These are phyloP conservation scores for Thermophis baileyi DNA, from an alignment of 2,113 vertebrate species.

Conservation along the genomic window DNA sequence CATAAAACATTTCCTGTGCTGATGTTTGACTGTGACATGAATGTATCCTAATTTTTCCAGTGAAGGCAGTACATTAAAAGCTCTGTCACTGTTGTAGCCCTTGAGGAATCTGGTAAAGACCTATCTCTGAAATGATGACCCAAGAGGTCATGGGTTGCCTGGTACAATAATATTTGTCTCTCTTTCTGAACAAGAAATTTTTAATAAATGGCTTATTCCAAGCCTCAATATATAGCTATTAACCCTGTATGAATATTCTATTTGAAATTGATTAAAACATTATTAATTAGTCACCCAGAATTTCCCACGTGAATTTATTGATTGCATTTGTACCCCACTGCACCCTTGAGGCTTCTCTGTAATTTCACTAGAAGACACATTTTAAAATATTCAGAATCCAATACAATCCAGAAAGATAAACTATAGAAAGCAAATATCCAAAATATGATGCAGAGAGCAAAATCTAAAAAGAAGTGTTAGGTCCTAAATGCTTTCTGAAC, in stretches of 20 bases:
- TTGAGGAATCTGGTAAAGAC: background rate
- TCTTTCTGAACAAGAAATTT: background rate
- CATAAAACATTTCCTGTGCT: background rate
- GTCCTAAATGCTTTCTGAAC: background rate
- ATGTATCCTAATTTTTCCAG: background rate
- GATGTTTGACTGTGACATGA: background rate
- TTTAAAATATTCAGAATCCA: background rate
- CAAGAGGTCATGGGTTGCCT: too few relatives aligned
- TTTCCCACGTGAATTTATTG: background rate
- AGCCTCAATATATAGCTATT: background rate
- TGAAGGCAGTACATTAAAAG: background rate
- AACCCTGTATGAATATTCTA: background rate
- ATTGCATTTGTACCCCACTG: background rate
- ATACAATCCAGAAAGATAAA: background rate
- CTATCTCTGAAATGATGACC: background rate
- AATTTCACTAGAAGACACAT: background rate
- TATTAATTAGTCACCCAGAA: background rate
- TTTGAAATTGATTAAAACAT: background rate
- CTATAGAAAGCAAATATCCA: background rate
- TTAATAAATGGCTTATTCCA: background rate
- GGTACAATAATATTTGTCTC: background rate
- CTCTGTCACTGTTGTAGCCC: too few relatives aligned
- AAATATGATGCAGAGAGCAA: background rate
- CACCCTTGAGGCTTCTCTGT: background rate
- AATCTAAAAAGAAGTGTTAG: background rate